Conservation (phyloP, 2,888 invertebrate species). For the Chrysolina haemoptera region DNA sequence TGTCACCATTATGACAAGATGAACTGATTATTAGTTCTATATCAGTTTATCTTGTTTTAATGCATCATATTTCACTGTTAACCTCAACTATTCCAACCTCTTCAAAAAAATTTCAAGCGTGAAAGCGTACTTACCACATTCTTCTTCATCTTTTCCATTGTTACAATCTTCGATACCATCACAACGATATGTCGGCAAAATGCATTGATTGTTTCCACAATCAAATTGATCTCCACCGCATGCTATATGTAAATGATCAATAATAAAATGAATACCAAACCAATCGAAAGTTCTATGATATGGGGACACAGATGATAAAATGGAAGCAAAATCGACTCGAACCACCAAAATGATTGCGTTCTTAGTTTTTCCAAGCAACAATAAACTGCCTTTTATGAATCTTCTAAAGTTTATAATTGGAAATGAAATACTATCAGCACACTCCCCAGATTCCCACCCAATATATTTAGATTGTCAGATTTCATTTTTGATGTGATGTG, state of each 20-base stretch:
- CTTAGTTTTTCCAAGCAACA: neutral
- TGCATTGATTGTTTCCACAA: slow-evolving; percentile 71
- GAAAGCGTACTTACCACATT: slow-evolving; percentile 68
- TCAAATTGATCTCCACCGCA: slow-evolving; percentile 69
- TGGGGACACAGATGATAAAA: neutral
- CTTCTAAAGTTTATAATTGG: no score
- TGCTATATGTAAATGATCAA: slow-evolving; percentile 42
- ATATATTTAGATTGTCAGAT: no score
- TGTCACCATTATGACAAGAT: neutral
- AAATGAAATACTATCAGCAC: no score
- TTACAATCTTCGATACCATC: slow-evolving; percentile 74
- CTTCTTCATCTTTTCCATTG: slow-evolving; percentile 74
- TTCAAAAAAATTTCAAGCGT: neutral
- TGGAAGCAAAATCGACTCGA: neutral
- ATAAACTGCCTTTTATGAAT: no score
- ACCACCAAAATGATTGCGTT: neutral
- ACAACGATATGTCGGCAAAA: slow-evolving; percentile 69
- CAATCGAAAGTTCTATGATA: neutral
- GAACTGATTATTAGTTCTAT: neutral
- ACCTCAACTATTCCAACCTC: neutral
- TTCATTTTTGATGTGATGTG: no score
- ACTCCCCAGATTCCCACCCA: no score
- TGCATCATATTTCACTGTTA: no score
- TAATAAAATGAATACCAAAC: slow-evolving; percentile 15
- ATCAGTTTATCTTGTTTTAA: no score